Percentiles rank a stretch among this genome's conserved stretches.
Evolutionary conservation across 2,888 invertebrate genomes (phyloP).

Genomic region (Aspidiotus destructor): DNA sequence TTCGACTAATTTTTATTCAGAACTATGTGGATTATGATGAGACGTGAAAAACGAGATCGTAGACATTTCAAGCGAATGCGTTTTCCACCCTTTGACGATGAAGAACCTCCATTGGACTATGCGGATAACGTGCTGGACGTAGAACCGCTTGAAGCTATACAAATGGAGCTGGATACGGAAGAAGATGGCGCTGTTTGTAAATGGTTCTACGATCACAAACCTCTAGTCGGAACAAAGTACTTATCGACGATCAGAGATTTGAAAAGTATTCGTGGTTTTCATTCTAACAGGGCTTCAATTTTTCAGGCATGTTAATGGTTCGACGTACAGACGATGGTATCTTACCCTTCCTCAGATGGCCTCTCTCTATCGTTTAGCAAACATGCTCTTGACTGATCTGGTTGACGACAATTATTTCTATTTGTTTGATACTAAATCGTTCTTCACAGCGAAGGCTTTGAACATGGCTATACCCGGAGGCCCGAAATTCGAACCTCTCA

Average conservation of each 20-base stretch:
- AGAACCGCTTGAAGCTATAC: constrained; percentile 96
- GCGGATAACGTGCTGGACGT: constrained; percentile 99
- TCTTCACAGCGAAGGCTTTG: constrained; percentile 98
- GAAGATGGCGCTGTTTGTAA: constrained; percentile 84
- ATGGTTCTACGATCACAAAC: constrained; percentile 99
- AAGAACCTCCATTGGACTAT: constrained; percentile 98
- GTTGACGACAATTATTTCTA: constrained; percentile 99
- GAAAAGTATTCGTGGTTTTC: neutral
- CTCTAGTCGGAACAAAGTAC: constrained; percentile 79
- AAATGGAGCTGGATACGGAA: constrained; percentile 92
- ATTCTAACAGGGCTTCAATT: constrained; percentile 23
- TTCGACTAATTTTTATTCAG: constrained; percentile 42
- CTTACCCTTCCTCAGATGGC: constrained; percentile 94
- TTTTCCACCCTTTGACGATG: constrained; percentile 99
- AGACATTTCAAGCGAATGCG: constrained; percentile 98
- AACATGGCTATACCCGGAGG: constrained; percentile 99
- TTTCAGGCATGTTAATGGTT: constrained; percentile 78
- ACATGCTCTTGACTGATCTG: constrained; percentile 93
- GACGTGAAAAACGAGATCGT: constrained; percentile 95
- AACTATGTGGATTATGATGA: constrained; percentile 99
- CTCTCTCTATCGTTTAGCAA: constrained; percentile 91
- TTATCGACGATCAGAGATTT: constrained; percentile 38
- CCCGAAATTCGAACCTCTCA: constrained; percentile 97
- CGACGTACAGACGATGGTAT: constrained; percentile 95
- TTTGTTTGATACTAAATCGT: constrained; percentile 96